These are phyloP conservation scores for Monopterus albus DNA, from an alignment of 2,113 vertebrate genomes.

Conservation along the genomic window DNA sequence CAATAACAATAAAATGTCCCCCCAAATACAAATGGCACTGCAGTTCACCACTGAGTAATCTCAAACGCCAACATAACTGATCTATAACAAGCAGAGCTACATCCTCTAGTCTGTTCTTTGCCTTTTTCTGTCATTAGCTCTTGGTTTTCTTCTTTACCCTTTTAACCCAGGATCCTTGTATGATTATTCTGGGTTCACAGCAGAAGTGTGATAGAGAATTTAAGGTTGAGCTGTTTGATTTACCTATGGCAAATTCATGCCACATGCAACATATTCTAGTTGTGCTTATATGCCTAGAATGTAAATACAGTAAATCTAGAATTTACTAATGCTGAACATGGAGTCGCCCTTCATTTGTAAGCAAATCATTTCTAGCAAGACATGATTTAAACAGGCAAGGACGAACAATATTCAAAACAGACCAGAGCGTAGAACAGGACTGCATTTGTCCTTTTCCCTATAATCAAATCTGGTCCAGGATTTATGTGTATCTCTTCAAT, in stretches of 20 bases:
- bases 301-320: neutral
- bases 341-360: constrained; percentile 43
- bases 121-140: neutral
- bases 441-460: constrained; percentile 38
- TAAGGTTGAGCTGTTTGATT: neutral
- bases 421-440: constrained; percentile 26
- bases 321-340: neutral
- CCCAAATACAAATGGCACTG: neutral
- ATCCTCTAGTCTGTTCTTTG: neutral
- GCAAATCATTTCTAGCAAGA: constrained; percentile 25
- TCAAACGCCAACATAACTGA: neutral
- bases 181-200: constrained; percentile 1
- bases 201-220: no score
- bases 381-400: constrained; percentile 46
- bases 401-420: constrained; percentile 43
- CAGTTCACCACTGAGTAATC: neutral
- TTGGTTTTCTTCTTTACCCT: neutral
- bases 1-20: no score
- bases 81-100: neutral
- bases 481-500: constrained; percentile 48
- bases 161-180: no score
- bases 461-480: constrained; percentile 62
- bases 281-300: neutral
- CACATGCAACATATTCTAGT: neutral
- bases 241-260: neutral